These are phyloP conservation scores for Thomomys bottae DNA, from an alignment of 2,113 vertebrate species.

Conservation along the genomic window DNA sequence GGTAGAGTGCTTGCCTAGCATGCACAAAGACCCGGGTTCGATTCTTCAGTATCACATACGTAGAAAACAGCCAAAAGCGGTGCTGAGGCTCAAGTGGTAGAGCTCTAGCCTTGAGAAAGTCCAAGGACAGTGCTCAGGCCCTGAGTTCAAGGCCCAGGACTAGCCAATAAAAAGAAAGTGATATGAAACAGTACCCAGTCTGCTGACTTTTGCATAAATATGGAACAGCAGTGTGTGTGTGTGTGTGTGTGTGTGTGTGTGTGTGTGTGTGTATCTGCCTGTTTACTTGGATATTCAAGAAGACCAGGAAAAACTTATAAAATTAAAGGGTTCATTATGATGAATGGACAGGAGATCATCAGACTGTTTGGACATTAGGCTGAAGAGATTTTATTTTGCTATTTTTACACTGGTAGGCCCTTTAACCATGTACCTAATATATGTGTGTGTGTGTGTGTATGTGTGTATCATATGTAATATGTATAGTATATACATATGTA, in stretches of 20 bases:
- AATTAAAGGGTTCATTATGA: not conserved
- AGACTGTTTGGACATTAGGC: not conserved
- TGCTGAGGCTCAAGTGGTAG: no score
- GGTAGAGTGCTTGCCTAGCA: no score
- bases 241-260: no score
- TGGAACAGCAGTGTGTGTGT: not conserved
- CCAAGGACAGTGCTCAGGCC: no score
- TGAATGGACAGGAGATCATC: not conserved
- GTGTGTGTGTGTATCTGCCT: not conserved
- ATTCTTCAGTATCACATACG: no score
- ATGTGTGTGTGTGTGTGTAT: not conserved
- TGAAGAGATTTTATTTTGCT: slow-evolving; percentile 1
- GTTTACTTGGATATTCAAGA: slow-evolving; percentile 38
- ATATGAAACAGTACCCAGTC: not conserved
- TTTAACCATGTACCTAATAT: not conserved
- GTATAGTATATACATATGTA: not conserved
- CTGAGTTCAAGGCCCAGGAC: no score
- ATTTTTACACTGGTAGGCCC: not conserved
- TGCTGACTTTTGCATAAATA: slow-evolving; percentile 10
- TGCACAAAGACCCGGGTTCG: no score
- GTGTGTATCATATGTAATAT: no score
- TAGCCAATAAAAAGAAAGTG: no score
- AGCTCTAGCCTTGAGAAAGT: no score
- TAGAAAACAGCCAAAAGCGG: no score
- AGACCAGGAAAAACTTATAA: not conserved